Evolutionary conservation across 2,888 invertebrate genomes (phyloP).

Genomic region (Dichetophora obliterata): DNA sequence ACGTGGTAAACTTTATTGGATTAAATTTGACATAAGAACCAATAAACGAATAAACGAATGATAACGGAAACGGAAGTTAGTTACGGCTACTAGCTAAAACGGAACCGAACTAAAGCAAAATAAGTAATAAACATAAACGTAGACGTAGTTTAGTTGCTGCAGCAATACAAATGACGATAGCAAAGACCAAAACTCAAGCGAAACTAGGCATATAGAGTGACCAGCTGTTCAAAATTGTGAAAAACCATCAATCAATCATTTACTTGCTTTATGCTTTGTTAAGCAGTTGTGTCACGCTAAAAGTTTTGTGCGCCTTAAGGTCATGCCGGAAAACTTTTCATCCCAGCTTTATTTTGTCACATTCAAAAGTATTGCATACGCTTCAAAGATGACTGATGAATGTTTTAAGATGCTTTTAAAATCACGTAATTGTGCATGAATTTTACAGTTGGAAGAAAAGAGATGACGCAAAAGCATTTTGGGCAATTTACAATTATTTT

Average conservation of each 20-base stretch:
- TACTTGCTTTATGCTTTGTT: too few relatives aligned
- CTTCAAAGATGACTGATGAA: neutral
- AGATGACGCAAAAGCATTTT: too few relatives aligned
- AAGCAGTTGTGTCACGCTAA: too few relatives aligned
- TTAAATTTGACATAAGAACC: constrained; percentile 29
- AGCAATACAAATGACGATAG: neutral
- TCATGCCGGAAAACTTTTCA: too few relatives aligned
- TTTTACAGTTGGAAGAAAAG: too few relatives aligned
- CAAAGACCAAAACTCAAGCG: neutral
- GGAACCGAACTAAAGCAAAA: constrained; percentile 6
- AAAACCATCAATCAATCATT: too few relatives aligned
- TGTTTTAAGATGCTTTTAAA: neutral
- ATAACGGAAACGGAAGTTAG: constrained; percentile 31
- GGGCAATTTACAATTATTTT: neutral
- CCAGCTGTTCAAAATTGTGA: neutral
- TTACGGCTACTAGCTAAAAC: neutral
- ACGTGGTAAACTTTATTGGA: neutral
- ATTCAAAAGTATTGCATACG: neutral
- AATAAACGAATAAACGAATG: constrained; percentile 19
- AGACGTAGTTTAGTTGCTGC: neutral
- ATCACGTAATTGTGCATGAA: neutral
- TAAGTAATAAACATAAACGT: constrained; percentile 10
- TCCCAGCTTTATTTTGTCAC: neutral
- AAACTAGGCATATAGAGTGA: neutral
- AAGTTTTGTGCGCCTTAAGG: too few relatives aligned